A percentile compares a stretch with the other conserved stretches of the same genome.
Evolutionary conservation across 2,113 vertebrate species (phyloP).

Genomic region (Halcyon senegalensis): DNA sequence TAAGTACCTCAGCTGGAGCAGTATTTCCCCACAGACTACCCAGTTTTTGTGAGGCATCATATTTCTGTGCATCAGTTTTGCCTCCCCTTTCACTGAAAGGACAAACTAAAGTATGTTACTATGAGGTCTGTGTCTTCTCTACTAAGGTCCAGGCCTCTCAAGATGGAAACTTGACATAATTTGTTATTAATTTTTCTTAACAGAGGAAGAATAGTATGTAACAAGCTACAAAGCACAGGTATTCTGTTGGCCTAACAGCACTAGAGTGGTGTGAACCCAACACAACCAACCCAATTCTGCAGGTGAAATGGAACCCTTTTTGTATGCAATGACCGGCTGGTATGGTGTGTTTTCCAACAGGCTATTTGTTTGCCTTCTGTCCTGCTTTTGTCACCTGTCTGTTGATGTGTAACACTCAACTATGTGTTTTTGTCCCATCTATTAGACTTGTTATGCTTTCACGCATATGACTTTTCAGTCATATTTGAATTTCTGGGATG

Average conservation of each 20-base stretch:
- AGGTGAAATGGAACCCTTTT: neutral
- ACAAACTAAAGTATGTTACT: neutral
- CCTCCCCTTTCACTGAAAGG: neutral
- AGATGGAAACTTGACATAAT: neutral
- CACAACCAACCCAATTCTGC: neutral
- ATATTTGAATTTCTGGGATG: neutral
- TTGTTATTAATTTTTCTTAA: neutral
- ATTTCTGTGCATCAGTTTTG: neutral
- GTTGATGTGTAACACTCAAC: neutral
- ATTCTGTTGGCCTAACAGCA: neutral
- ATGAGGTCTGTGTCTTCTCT: neutral
- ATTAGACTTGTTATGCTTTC: neutral
- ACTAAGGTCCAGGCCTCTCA: neutral
- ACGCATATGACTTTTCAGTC: neutral
- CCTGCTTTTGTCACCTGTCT: neutral
- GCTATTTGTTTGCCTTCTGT: neutral
- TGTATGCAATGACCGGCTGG: neutral
- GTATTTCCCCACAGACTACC: neutral
- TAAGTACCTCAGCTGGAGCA: neutral
- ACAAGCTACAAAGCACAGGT: neutral
- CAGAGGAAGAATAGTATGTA: neutral
- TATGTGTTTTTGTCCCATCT: neutral
- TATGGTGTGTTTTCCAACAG: neutral
- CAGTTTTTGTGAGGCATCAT: neutral
- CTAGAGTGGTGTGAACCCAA: neutral